Base-by-base conservation (phyloP, 2,888 invertebrate species). In the Bembecia ichneumoniformis region DNA sequence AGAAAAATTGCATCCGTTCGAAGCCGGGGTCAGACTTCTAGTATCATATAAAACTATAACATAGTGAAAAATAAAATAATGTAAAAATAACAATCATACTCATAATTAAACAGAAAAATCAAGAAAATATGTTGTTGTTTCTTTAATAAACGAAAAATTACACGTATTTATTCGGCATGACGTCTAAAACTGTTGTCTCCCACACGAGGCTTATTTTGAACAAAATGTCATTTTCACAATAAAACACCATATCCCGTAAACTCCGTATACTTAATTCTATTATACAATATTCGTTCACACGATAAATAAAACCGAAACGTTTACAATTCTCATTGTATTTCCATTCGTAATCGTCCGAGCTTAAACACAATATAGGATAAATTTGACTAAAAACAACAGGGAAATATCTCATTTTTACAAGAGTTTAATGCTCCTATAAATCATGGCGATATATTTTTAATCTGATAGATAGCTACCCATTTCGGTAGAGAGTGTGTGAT, bases 371-470 rank as follows among this genome's bases (percentile, higher is more conserved):
- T 68, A 68, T 66, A 72, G 70, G 64, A 59, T 60, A 67, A 66
- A 73, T 75, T 72, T 71, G 64, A 69, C 69, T 73, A 64, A 65
- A 69, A 73, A 60, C 62, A 66, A 67, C 59, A 59, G 63, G 45
- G 55, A 57, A 58, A 66, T 66, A 70, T 72, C 68, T 74, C 71
- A 74, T 75, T 77, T 73, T 79, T 40, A 71, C 64, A 59, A 55
- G 64, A 62, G 61, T 71, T 72, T 77, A 77, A 77, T 79, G 68
- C 66, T 60, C 58, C 60, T 62, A 76, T 80, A 80, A 81, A 81
- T 80, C 77, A 73, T 58, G 48, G 54, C 54, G 64, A 71, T 76
- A 75, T 71, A 76, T 56, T 68, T 63, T 68, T 65, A 74, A 74
- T 71, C 69, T 63, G 67, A 68, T 69, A 62, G 40, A 40, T 40